phyloP scores from a whole-genome alignment of 2,797 vertebrate genomes.

The Paguma larvata region DNA sequence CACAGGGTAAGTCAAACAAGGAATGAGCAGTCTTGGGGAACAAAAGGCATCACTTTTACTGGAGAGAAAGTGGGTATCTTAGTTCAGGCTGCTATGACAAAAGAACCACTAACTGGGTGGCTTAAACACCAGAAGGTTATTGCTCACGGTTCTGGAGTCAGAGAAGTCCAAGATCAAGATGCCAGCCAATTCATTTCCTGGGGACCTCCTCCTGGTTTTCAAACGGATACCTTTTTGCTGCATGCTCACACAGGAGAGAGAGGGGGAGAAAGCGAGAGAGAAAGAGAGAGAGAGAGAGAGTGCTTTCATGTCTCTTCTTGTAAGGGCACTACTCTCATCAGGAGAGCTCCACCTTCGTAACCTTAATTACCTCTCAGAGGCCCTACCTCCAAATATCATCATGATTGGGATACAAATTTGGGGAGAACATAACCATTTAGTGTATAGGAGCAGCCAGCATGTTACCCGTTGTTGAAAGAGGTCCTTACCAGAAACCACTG shows the following conservation, averaged over 20 bases:
- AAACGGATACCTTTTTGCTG: not conserved
- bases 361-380: not conserved
- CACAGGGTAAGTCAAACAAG: not conserved
- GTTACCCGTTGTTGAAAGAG: not conserved
- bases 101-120: not conserved
- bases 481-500: not conserved
- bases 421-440: not conserved
- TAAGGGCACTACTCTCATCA: not conserved
- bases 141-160: not conserved
- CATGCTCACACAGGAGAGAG: not conserved
- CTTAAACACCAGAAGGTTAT: not conserved
- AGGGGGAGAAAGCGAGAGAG: not conserved
- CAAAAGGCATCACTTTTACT: not conserved
- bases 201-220: not conserved
- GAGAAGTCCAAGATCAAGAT: not conserved
- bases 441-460: not conserved
- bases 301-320: not conserved
- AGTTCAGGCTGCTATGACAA: not conserved
- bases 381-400: not conserved
- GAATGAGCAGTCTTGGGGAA: not conserved
- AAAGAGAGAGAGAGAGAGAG: too few relatives aligned
- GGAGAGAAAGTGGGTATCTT: not conserved
- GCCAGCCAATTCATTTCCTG: not conserved
- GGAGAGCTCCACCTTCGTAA: not conserved
- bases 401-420: not conserved